A percentile compares a stretch with the other conserved stretches of the same genome.
Conservation (phyloP, 2,113 vertebrate species). For the Machaerirhynchus nigripectus region DNA sequence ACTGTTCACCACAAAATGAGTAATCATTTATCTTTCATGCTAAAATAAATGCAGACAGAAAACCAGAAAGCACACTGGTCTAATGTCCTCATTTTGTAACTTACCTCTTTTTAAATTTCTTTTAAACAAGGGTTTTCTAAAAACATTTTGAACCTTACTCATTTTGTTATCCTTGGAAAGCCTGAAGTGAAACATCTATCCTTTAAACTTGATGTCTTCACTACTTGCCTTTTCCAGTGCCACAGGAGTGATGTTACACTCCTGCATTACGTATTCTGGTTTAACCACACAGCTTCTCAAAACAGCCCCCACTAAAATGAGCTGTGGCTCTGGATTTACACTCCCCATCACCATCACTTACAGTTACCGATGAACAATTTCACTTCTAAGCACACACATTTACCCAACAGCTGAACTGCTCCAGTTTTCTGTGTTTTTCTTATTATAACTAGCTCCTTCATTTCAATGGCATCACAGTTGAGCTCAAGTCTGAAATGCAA, state of each 20-base stretch:
- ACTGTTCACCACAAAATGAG: background rate
- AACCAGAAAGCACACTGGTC: constrained; percentile 10
- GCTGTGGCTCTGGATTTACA: background rate
- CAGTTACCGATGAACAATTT: background rate
- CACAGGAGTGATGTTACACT: background rate
- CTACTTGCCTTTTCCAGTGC: background rate
- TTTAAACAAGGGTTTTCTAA: background rate
- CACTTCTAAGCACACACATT: background rate
- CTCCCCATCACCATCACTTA: background rate
- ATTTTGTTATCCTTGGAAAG: constrained; percentile 33
- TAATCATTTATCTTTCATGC: background rate
- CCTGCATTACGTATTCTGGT: background rate
- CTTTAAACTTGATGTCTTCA: background rate
- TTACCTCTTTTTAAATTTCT: background rate
- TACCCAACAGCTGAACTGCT: background rate
- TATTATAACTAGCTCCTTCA: background rate
- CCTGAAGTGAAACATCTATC: background rate
- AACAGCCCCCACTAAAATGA: background rate
- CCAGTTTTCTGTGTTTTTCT: constrained; percentile 1
- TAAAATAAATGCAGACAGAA: constrained; percentile 10
- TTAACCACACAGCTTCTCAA: constrained; percentile 22
- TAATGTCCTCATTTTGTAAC: background rate
- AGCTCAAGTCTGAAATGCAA: background rate
- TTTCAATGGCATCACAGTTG: background rate
- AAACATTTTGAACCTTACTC: background rate